Evolutionary conservation across 2,113 vertebrate species (phyloP), one percentile per base, ranked within the genome.

Genomic region (Agelaius tricolor): DNA sequence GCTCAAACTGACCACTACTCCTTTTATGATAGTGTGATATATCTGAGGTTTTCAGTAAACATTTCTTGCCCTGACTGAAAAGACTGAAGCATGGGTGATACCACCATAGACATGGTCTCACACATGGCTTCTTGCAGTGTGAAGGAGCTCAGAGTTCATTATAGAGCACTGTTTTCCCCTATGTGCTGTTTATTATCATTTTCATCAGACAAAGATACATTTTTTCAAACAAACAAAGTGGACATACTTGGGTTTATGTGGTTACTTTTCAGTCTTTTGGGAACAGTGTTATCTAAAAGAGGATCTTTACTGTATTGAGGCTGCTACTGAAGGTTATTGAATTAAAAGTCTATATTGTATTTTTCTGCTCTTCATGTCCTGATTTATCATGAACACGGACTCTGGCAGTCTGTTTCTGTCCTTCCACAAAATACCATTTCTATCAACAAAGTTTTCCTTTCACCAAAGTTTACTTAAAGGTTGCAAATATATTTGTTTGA

Each of bases 121-220:
- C 0, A 2, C 0, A 1, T 19, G 7, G 5, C 0, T 87, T 75
- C n/a, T 68, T 49, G 16, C 9, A 55, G 9, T 7, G 7, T 31
- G 33, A 73, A 39, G 24, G 15, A 41, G 7, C 4, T 74, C 28
- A 37, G 26, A 46, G 9, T 31, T 84, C 39, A 39, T 47, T 51
- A 27, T 18, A 63, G 18, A 69, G 3, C 9, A 19, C 7, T 71
- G 10, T 24, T 90, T 90, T 63, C 37, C 13, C 10, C 9, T 61
- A 73, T 73, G 9, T 66, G 10, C 10, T 68, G 2, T 75, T 72
- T 75, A 63, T 54, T 16, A 43, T 30, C 5, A 54, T n/a, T 15
- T 65, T 75, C 10, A 54, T 30, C 28, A 65, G 82, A 47, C 7
- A 79, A 54, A 79, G 15, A 15, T 62, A 61, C 76, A 17, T 51